Evolutionary conservation across 2,888 invertebrate species (phyloP).

Genomic region (Octonoba sinensis): DNA sequence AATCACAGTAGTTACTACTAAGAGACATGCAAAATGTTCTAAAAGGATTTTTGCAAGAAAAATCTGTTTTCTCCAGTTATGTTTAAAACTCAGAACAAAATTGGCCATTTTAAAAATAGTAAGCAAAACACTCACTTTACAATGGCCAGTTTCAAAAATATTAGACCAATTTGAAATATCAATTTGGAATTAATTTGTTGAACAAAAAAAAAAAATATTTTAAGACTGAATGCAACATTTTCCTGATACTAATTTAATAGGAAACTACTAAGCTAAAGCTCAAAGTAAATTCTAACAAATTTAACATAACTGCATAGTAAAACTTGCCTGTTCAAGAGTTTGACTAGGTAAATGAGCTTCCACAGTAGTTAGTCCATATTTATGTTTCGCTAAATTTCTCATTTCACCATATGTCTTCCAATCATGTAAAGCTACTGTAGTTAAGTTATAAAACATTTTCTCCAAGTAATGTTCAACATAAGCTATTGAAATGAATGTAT

Average conservation of each 20-base stretch:
- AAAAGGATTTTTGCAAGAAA: no score
- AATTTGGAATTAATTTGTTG: no score
- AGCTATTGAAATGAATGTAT: slow-evolving; percentile 67
- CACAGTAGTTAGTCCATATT: slow-evolving; percentile 84
- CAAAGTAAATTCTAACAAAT: background rate
- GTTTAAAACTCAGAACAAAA: no score
- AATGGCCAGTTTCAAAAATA: no score
- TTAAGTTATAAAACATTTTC: slow-evolving; percentile 95
- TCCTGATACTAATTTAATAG: no score
- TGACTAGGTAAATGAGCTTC: slow-evolving; percentile 96
- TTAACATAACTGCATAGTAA: background rate
- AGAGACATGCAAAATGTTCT: no score
- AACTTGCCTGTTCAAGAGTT: slow-evolving; percentile 87
- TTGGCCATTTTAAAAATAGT: no score
- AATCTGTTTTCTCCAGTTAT: no score
- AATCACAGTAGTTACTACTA: no score
- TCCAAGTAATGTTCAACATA: slow-evolving; percentile 91
- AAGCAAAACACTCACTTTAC: no score
- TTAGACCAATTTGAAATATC: no score
- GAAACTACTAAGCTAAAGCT: background rate
- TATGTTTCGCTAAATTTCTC: slow-evolving; percentile 89
- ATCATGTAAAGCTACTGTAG: slow-evolving; percentile 95
- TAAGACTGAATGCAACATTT: background rate
- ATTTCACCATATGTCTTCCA: slow-evolving; percentile 98
- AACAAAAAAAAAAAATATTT: no score